phyloP scores from a whole-genome alignment of 2,888 invertebrate species.

The Nezara viridula region DNA sequence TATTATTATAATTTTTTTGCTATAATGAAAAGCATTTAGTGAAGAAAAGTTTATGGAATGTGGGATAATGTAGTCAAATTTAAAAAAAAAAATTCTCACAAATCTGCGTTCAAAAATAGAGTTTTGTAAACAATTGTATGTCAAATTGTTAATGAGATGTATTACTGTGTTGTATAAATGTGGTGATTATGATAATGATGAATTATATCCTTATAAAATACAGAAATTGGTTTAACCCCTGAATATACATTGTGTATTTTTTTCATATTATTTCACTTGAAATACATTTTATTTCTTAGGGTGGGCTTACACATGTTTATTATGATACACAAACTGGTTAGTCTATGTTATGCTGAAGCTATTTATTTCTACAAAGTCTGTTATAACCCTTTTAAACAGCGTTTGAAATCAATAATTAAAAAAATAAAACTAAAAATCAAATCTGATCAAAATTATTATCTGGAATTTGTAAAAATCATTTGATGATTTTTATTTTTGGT shows the following conservation, averaged over 20 bases:
- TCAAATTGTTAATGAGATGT: slow-evolving; percentile 23
- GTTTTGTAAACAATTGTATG: slow-evolving; percentile 40
- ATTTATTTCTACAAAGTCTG: too few species aligned
- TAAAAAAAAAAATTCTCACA: neutral
- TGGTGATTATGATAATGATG: slow-evolving; percentile 18
- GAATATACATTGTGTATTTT: neutral
- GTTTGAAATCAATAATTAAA: too few species aligned
- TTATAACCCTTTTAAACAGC: too few species aligned
- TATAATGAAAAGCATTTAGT: slow-evolving; percentile 7
- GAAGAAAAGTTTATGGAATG: slow-evolving; percentile 34
- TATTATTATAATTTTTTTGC: neutral
- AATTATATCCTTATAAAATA: slow-evolving; percentile 23
- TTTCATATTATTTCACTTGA: neutral
- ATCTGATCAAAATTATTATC: too few species aligned
- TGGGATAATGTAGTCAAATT: neutral
- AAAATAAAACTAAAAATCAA: too few species aligned
- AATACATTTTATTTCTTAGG: too few species aligned
- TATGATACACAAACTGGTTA: too few species aligned
- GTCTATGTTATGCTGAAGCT: too few species aligned
- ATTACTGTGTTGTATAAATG: slow-evolving; percentile 33
- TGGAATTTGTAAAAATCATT: too few species aligned
- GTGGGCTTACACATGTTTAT: too few species aligned
- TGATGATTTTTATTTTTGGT: too few species aligned
- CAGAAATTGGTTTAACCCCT: slow-evolving; percentile 43
- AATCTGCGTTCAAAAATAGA: neutral